Evolutionary conservation across 2,113 vertebrate genomes (phyloP), one percentile per base, ranked within the genome.

Genomic region (Lota lota): DNA sequence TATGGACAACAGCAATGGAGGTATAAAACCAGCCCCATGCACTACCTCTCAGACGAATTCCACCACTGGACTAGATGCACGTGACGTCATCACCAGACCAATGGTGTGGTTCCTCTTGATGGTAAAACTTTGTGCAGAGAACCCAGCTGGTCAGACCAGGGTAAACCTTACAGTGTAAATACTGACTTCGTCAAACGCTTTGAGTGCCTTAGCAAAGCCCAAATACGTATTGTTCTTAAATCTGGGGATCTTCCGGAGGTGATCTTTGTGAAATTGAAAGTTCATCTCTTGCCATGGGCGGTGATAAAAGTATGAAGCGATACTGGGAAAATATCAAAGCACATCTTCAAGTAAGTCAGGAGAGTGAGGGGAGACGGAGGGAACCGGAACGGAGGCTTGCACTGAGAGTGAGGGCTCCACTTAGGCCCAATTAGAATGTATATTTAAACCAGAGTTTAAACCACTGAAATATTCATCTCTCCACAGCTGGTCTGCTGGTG

Each of bases 381-480:
- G 56, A 67, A 70, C 50, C 58, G 20, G 75, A 69, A 83, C 76
- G 87, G 79, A 85, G 86, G 69, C 86, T 85, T 62, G 36, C 36
- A 40, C 36, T 40, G 36, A 70, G 78, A 82, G 81, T 7, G 14
- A 70, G 87, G 78, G 66, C 47, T 72, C 77, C 85, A 85, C 85
- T 88, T 87, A 88, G 80, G 85, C 66, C 87, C 87, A 92, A 90
- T 91, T 90, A 88, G 83, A 79, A 87, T 81, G 85, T 85, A 89
- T 88, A 85, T 88, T 90, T 89, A 82, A 88, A 87, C 80, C 74
- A 68, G 80, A 91, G 79, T 90, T 87, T 86, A 87, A 83, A 72
- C 83, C 81, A 65, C 63, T 88, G 79, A 87, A 90, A 89, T 89
- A 91, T 91, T 90, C 78, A 90, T 87, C 62, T 11, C 70, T 71